A percentile compares a stretch with the other conserved stretches of the same genome.
Conservation (phyloP, 2,888 invertebrate species). For the Aspidapion aeneum region DNA sequence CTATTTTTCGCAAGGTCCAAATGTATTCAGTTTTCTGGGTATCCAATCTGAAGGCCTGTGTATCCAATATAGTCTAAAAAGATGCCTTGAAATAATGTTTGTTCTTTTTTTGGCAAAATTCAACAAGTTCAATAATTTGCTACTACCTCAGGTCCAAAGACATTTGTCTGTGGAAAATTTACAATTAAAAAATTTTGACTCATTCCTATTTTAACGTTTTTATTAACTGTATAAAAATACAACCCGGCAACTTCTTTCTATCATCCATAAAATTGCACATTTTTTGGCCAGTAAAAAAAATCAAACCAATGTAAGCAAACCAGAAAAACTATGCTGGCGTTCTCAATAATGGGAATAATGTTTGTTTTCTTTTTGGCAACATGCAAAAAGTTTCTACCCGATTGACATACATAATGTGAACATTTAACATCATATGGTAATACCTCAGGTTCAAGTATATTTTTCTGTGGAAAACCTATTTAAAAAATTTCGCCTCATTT, state of each 20-base stretch:
- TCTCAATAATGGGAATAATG: slow-evolving; percentile 98
- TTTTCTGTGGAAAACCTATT: slow-evolving; percentile 99
- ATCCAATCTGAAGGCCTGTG: slow-evolving; percentile 93
- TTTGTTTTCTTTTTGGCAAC: slow-evolving; percentile 99
- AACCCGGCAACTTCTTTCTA: too few species aligned
- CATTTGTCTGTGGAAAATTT: too few species aligned
- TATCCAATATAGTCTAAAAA: slow-evolving; percentile 95
- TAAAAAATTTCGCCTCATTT: too few species aligned
- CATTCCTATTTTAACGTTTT: too few species aligned
- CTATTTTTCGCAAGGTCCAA: slow-evolving; percentile 98
- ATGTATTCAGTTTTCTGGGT: slow-evolving; percentile 97
- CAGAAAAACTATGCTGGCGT: too few species aligned
- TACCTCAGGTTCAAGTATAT: slow-evolving; percentile 97
- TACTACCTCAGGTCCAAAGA: slow-evolving; percentile 96
- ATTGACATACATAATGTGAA: slow-evolving; percentile 81
- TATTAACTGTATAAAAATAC: too few species aligned
- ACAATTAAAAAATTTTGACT: too few species aligned
- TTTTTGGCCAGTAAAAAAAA: too few species aligned
- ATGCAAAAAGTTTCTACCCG: slow-evolving; percentile 93
- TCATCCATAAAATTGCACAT: too few species aligned
- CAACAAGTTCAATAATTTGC: slow-evolving; percentile 97
- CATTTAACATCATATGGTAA: slow-evolving; percentile 97
- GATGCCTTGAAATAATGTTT: slow-evolving; percentile 99
- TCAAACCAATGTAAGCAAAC: too few species aligned
- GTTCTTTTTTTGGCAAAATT: slow-evolving; percentile 98